phyloP scores from a whole-genome alignment of 2,888 invertebrate genomes.

The Argynnis bischoffii region DNA sequence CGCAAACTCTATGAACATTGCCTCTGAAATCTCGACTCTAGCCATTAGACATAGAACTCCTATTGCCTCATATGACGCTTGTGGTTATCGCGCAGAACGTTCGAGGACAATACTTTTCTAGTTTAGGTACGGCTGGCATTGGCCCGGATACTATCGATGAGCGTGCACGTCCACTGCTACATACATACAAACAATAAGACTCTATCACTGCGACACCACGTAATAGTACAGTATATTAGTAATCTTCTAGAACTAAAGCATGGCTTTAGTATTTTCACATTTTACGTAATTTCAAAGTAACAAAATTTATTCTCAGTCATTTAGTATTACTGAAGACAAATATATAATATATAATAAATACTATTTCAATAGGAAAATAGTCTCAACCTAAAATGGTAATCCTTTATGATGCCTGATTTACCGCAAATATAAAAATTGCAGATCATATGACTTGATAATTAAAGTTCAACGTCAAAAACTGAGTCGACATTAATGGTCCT shows the following conservation, averaged over 20 bases:
- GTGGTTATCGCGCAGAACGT: slow-evolving; percentile 79
- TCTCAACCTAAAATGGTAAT: neutral
- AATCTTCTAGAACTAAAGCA: neutral
- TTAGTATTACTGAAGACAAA: neutral
- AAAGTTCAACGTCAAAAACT: slow-evolving; percentile 53
- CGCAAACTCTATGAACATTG: slow-evolving; percentile 62
- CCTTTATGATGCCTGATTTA: slow-evolving; percentile 55
- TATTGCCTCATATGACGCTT: slow-evolving; percentile 49
- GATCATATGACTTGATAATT: slow-evolving; percentile 63
- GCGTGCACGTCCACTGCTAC: slow-evolving; percentile 69
- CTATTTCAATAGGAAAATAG: neutral
- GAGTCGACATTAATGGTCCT: slow-evolving; percentile 59
- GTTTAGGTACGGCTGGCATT: slow-evolving; percentile 81
- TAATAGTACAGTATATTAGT: neutral
- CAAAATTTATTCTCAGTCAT: neutral
- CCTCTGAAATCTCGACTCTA: slow-evolving; percentile 58
- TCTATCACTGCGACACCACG: slow-evolving; percentile 21
- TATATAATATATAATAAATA: neutral
- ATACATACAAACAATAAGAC: slow-evolving; percentile 41
- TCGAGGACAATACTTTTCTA: slow-evolving; percentile 82
- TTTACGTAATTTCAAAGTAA: slow-evolving; percentile 1
- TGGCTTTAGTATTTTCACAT: neutral
- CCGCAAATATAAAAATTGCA: slow-evolving; percentile 49
- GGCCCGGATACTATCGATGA: slow-evolving; percentile 79
- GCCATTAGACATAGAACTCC: slow-evolving; percentile 50